A percentile compares a stretch with the other conserved stretches of the same genome.
phyloP scores from a whole-genome alignment of 2,888 invertebrate genomes.

The Chouioia cunea region DNA sequence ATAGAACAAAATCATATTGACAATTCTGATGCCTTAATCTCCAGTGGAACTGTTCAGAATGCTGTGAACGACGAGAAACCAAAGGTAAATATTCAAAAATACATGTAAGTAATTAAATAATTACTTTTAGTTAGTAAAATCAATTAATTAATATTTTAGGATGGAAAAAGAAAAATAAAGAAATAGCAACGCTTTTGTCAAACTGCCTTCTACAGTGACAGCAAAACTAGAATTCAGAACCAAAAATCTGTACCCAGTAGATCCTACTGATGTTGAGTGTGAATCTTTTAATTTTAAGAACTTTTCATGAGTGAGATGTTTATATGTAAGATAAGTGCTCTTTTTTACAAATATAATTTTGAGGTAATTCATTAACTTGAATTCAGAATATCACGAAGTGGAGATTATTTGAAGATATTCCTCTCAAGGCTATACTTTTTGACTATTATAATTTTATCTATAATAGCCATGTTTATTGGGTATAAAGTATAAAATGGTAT shows the following conservation, averaged over 20 bases:
- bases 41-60: slow-evolving; percentile 20
- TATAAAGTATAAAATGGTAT: slow-evolving; percentile 8
- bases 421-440: slow-evolving; percentile 34
- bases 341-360: slow-evolving; percentile 25
- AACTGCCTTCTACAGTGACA: slow-evolving; percentile 14
- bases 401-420: slow-evolving; percentile 15
- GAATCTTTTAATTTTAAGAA: slow-evolving; percentile 32
- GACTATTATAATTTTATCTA: slow-evolving; percentile 17
- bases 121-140: too few relatives aligned
- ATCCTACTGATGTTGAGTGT: slow-evolving; percentile 22
- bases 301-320: slow-evolving; percentile 37
- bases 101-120: too few relatives aligned
- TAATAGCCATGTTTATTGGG: slow-evolving; percentile 12
- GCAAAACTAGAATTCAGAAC: slow-evolving; percentile 14
- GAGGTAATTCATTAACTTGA: slow-evolving; percentile 35
- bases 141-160: slow-evolving; percentile 17
- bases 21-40: slow-evolving; percentile 22
- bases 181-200: slow-evolving; percentile 16
- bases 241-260: slow-evolving; percentile 32
- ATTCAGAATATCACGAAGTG: slow-evolving; percentile 22
- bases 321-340: slow-evolving; percentile 28
- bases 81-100: slow-evolving; percentile 29
- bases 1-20: slow-evolving; percentile 39
- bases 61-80: slow-evolving; percentile 29
- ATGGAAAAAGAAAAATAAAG: slow-evolving; percentile 37